Base-by-base conservation (phyloP, 1,140 invertebrate genomes). In the Leptestheria dahalacensis region DNA sequence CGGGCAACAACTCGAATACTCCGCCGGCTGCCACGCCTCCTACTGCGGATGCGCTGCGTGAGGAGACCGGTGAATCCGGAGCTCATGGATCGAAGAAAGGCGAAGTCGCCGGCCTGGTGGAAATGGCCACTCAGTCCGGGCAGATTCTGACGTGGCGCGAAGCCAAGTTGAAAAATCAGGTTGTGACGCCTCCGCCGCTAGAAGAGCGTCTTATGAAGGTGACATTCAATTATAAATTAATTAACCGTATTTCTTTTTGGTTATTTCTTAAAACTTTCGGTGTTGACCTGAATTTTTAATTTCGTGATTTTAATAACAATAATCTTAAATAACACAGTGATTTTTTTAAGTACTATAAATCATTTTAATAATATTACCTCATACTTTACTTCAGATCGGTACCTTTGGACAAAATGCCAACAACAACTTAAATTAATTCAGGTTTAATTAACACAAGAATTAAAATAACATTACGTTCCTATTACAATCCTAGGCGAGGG, bases 1-100 rank as follows among this genome's bases (percentile, higher is more conserved):
- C 57, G 33, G 61, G 56, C 4, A 64, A 57, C 50, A 49, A 60
- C 15, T 55, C 60, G 10, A 52, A 60, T 12, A 59, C 28, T 24
- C 59, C 60, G 12, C 62, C 57, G 54, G 50, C 29, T 41, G 60
- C 56, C 54, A 48, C 33, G 11, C 15, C 57, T 33, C 33, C 48
- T 21, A 1, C 12, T 3, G n/a, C 33, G 3, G 53, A 55, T 1
- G 15, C 11, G 9, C 15, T 33, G 53, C 26, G n/a, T 18, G 11
- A 53, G 25, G 51, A 26, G 1, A 18, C 9, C 11, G 0, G 11
- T 9, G 10, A 50, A 50, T 50, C 48, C 18, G 48, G 18, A 11
- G 33, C 33, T 24, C 52, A 24, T 24, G 52, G 23, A 18, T 11
- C 48, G 9, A 54, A 54, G 15, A 41, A 41, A 41, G 15, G 33